Evolutionary conservation across 2,888 invertebrate genomes (phyloP), one percentile per base, ranked within the genome.

Genomic region (Nemoura dubitans): DNA sequence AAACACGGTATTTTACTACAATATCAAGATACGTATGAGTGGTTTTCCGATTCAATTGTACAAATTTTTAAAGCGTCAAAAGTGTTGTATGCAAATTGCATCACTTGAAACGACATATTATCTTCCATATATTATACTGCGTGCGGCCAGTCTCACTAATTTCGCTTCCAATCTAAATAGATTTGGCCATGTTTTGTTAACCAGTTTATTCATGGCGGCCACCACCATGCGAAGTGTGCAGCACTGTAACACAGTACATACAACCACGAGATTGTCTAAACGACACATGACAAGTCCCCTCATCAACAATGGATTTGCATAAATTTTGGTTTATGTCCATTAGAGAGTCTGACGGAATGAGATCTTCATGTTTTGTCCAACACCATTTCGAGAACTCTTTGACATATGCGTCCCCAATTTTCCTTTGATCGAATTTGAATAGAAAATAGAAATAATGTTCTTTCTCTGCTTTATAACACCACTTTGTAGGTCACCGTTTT

Each of bases 11-110:
- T 84, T 59, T 59, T 84, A 84, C 27, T 84, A 81, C 81, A 21
- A 81, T 81, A 81, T 27, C 84, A 59, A 84, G 84, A 59, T 84
- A 76, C 84, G 84, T 59, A 84, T 76, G 59, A 84, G 84, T 27
- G 84, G 59, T 10, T 28, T 84, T 59, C 26, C 59, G 26, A 84
- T 84, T 84, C 28, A 84, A 84, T 84, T 84, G 76, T 30, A 30
- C 30, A 28, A 30, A 27, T 81, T n/a, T n/a, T 81, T 21, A 26
- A 81, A 81, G 29, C 81, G 30, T 30, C 81, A 81, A n/a, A 30
- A 81, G 30, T 81, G 28, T 29, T n/a, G 30, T 81, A 81, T 81
- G 81, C 28, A 81, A 81, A 81, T 81, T 14, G n/a, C 81, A n/a
- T 81, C 81, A 81, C 30, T 29, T 81, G 28, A 30, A 81, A n/a